A percentile compares a stretch with the other conserved stretches of the same genome.
Conservation (phyloP, 2,888 invertebrate genomes). For the Zonitis immaculata region DNA sequence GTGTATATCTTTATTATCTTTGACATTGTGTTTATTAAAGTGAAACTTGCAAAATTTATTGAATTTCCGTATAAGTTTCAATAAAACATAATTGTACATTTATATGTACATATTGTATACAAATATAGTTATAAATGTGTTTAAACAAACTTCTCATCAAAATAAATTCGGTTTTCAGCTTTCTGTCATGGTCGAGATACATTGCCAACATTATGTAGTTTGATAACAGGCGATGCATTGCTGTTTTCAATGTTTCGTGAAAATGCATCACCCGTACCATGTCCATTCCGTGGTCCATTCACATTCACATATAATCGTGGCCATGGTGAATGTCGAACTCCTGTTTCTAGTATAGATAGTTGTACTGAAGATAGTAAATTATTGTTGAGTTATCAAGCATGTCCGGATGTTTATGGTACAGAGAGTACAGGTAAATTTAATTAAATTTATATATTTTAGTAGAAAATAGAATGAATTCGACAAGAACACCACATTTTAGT, state of each 20-base stretch:
- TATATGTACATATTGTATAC: not conserved
- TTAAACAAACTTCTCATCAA: not conserved
- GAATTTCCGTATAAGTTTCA: not conserved
- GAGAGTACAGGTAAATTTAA: slow-evolving; percentile 75
- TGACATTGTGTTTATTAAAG: not conserved
- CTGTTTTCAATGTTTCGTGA: slow-evolving; percentile 87
- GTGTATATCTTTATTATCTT: not conserved
- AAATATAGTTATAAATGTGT: not conserved
- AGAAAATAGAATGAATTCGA: too few relatives aligned
- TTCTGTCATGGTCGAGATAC: slow-evolving; percentile 71
- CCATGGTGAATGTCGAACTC: slow-evolving; percentile 83
- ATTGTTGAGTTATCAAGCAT: slow-evolving; percentile 88
- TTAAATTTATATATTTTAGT: too few relatives aligned
- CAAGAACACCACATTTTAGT: too few relatives aligned
- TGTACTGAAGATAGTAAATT: slow-evolving; percentile 90
- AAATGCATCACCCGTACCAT: slow-evolving; percentile 81
- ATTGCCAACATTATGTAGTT: slow-evolving; percentile 74
- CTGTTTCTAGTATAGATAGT: slow-evolving; percentile 87
- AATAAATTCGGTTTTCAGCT: slow-evolving; percentile 52
- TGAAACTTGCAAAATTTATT: not conserved
- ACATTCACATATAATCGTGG: slow-evolving; percentile 91
- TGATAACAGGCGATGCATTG: slow-evolving; percentile 84
- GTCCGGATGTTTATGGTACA: slow-evolving; percentile 85
- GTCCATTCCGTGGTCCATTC: slow-evolving; percentile 84
- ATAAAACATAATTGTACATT: not conserved